Conservation (phyloP, 2,113 vertebrate species). For the Aramus guarauna region DNA sequence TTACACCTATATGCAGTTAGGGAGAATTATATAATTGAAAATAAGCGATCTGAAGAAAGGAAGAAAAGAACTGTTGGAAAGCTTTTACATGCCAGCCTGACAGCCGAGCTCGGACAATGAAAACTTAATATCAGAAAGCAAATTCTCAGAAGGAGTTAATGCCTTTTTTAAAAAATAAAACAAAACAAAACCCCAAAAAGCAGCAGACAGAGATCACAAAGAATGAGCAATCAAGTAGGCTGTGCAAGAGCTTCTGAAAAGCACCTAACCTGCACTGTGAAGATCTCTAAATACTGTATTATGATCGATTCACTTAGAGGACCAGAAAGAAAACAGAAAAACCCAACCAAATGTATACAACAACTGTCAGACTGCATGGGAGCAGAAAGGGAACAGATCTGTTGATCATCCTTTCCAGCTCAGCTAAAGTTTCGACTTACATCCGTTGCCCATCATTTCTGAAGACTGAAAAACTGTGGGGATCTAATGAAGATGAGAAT, state of each 20-base stretch:
- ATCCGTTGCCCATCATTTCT: background rate
- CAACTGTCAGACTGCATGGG: background rate
- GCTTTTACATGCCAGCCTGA: background rate
- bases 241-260: background rate
- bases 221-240: background rate
- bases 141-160: background rate
- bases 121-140: background rate
- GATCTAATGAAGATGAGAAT: background rate
- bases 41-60: constrained; percentile 47
- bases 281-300: background rate
- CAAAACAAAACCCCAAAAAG: background rate
- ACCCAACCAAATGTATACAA: background rate
- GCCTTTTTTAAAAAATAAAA: background rate
- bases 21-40: constrained; percentile 52
- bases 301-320: background rate
- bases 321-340: background rate
- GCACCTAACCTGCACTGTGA: background rate
- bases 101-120: background rate
- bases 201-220: background rate
- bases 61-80: background rate
- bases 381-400: background rate
- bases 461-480: background rate
- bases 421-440: background rate
- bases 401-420: background rate
- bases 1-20: constrained; percentile 45